Evolutionary conservation across 2,888 invertebrate genomes (phyloP), one percentile per base, ranked within the genome.

Genomic region (Drosophila mayaguana): DNA sequence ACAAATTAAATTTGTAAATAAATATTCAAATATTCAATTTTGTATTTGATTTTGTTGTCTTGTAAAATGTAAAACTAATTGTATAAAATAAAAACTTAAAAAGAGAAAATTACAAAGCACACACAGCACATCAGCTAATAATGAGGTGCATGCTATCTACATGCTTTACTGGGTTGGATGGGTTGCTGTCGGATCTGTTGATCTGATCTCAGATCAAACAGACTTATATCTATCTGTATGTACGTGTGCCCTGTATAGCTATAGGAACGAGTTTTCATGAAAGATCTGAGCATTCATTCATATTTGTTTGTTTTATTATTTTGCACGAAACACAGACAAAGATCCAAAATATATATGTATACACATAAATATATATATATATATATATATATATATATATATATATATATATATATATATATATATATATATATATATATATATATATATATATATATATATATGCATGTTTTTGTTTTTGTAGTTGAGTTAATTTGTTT

Each of bases 241-340:
- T 25, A 28, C n/a, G n/a, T n/a, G n/a, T 28, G 7, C 28, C 14
- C 12, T 22, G 20, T 28, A 42, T 66, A 67, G 68, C 28, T 60
- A 28, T 46, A 70, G 70, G 68, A 70, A 70, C 63, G 46, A 45
- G 18, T 45, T 68, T 48, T 60, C 64, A 18, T 70, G 56, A 18
- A 65, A 69, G 54, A 50, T 42, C 46, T 56, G 38, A 11, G 20
- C 53, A 63, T 22, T 63, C 50, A 45, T 81, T 62, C 45, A 70
- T 80, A 76, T 56, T 72, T 88, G 28, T 48, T 74, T 75, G 64
- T 80, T 89, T 85, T 79, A 73, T 80, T 80, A 90, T 75, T 86
- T 85, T 50, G 32, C 72, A 86, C 84, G 86, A 86, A 90, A 86
- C 90, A 86, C 90, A 88, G 85, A 89, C 87, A 83, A 88, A 84